Base-by-base conservation (phyloP, 2,113 vertebrate genomes). In the Edolisoma coerulescens region DNA sequence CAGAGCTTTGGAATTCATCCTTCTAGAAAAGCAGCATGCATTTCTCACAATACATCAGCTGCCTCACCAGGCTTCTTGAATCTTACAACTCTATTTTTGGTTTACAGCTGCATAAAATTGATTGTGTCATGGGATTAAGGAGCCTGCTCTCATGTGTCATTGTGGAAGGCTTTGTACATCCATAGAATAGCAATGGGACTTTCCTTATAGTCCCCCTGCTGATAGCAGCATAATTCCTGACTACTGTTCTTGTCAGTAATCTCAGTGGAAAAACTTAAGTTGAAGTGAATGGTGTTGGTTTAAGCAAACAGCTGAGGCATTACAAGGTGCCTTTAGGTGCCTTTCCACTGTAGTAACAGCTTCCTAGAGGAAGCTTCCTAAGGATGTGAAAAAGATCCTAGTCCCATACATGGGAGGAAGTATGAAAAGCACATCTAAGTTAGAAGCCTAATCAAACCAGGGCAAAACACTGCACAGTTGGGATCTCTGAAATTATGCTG, bases 21-120 rank as follows among this genome's bases (percentile, higher is more conserved):
- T 81, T 92, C 49, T 79, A 49, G 77, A 79, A 95, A 87, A 71
- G 73, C 74, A 82, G 20, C 15, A 78, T 4, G 4, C 41, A 71
- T 49, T 91, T 92, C 68, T 89, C 32, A 75, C 24, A 89, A 30
- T 77, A 9, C n/a, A 70, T 93, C 87, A 92, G 89, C 86, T 96
- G 93, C 37, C 39, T 94, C 8, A 5, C 60, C 22, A 89, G 60
- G 47, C 87, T 91, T 82, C 60, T 71, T 89, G 57, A 79, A 60
- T 71, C 77, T 67, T 89, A 41, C 3, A 4, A 42, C 59, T 95
- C 87, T 97, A 91, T 94, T 95, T 97, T 96, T 91, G 69, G 61
- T 56, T 76, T 87, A 89, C 84, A 93, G 93, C 94, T 95, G 93
- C 74, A 93, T 95, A 95, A 81, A 95, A 94, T 94, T 91, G 89